Evolutionary conservation across 2,797 vertebrate species (phyloP).

Genomic region (Gorsachius magnificus): DNA sequence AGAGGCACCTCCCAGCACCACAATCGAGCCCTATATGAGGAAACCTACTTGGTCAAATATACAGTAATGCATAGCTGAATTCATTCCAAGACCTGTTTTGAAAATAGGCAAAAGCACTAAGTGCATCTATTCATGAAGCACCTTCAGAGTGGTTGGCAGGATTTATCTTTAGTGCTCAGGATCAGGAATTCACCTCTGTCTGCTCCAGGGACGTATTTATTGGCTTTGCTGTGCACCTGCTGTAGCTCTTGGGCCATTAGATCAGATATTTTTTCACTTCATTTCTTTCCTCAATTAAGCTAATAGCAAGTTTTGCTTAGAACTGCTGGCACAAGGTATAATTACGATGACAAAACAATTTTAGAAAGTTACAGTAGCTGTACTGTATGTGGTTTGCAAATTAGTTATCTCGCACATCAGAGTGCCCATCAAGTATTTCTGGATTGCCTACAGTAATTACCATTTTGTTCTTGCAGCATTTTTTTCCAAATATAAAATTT

Average conservation of each 20-base stretch:
- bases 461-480: not conserved
- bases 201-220: not conserved
- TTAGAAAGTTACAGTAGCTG: not conserved
- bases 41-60: not conserved
- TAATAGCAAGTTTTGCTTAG: conserved; percentile 56
- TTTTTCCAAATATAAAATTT: not conserved
- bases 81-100: not conserved
- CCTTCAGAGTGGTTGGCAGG: not conserved
- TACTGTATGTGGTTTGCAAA: not conserved
- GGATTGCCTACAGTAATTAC: not conserved
- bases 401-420: not conserved
- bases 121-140: not conserved
- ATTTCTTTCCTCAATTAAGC: conserved; percentile 31
- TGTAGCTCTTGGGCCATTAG: not conserved
- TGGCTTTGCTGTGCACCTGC: not conserved
- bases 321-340: conserved; percentile 7
- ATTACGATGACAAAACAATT: conserved; percentile 54
- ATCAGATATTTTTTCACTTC: not conserved
- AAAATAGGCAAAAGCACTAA: not conserved
- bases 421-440: not conserved
- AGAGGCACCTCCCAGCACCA: not conserved
- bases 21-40: not conserved
- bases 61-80: accelerated
- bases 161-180: not conserved
- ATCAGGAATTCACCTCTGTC: not conserved